Conservation (phyloP, 1,140 invertebrate genomes). For the Calosoma granatense region DNA sequence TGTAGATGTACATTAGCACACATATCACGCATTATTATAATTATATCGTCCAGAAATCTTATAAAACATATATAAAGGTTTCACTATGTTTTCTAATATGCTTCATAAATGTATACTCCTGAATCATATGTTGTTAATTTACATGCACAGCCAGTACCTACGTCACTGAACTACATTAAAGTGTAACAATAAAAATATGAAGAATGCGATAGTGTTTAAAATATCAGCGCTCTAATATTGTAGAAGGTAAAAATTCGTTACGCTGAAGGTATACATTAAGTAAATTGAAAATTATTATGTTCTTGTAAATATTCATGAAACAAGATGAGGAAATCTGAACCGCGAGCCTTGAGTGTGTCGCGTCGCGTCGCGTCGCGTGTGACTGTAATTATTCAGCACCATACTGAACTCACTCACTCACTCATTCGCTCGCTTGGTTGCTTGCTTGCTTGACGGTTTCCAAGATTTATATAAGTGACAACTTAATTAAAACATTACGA, state of each 20-base stretch:
- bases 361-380: neutral
- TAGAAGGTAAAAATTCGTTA: neutral
- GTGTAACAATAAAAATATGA: neutral
- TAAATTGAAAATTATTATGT: constrained; percentile 8
- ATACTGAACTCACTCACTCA: neutral
- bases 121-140: too few relatives aligned
- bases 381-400: neutral
- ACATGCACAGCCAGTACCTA: too few relatives aligned
- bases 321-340: neutral
- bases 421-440: neutral
- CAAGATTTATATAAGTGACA: neutral
- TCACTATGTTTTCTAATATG: too few relatives aligned
- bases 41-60: too few relatives aligned
- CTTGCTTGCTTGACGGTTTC: neutral
- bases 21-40: too few relatives aligned
- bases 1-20: too few relatives aligned
- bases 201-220: neutral
- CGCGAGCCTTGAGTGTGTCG: neutral
- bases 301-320: constrained; percentile 3
- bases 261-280: constrained; percentile 1
- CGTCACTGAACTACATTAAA: neutral
- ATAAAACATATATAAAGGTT: too few relatives aligned
- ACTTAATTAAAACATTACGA: neutral
- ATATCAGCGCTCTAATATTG: constrained; percentile 1
- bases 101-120: too few relatives aligned